These are phyloP conservation scores for Parnassius glacialis DNA, from an alignment of 2,888 invertebrate genomes.

Conservation along the genomic window DNA sequence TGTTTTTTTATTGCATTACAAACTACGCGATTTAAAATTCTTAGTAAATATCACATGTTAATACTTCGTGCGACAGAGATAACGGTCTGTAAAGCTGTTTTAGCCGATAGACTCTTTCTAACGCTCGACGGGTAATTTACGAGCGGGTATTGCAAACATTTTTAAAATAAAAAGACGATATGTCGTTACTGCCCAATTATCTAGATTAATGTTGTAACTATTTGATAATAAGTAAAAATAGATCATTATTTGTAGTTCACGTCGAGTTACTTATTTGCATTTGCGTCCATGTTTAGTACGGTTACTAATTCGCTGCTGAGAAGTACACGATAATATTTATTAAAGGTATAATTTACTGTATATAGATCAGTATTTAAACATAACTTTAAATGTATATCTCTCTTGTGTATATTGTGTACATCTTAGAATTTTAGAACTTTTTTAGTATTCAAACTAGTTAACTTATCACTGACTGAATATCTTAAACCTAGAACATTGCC, in stretches of 20 bases:
- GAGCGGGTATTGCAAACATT: too few relatives aligned
- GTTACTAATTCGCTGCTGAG: not conserved
- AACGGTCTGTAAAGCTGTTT: too few relatives aligned
- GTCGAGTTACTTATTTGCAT: not conserved
- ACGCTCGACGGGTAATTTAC: too few relatives aligned
- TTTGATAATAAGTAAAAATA: too few relatives aligned
- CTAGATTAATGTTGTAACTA: too few relatives aligned
- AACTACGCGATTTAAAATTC: too few relatives aligned
- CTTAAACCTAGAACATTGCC: constrained; percentile 4
- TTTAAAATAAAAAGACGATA: too few relatives aligned
- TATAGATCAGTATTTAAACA: constrained; percentile 1
- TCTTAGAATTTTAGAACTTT: constrained; percentile 3
- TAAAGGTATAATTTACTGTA: constrained; percentile 1
- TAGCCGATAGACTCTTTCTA: too few relatives aligned
- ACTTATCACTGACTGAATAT: constrained; percentile 17
- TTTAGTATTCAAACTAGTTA: constrained; percentile 14
- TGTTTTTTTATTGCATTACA: too few relatives aligned
- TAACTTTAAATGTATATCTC: constrained; percentile 8
- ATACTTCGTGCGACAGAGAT: too few relatives aligned
- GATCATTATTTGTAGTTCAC: not conserved
- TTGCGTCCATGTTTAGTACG: constrained; percentile 1
- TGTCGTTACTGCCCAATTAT: too few relatives aligned
- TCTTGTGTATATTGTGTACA: constrained; percentile 4
- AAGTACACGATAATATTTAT: not conserved
- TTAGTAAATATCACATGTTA: too few relatives aligned